Evolutionary conservation across 2,888 invertebrate genomes (phyloP), one percentile per base, ranked within the genome.

Genomic region (Pristionchus maxplancki): DNA sequence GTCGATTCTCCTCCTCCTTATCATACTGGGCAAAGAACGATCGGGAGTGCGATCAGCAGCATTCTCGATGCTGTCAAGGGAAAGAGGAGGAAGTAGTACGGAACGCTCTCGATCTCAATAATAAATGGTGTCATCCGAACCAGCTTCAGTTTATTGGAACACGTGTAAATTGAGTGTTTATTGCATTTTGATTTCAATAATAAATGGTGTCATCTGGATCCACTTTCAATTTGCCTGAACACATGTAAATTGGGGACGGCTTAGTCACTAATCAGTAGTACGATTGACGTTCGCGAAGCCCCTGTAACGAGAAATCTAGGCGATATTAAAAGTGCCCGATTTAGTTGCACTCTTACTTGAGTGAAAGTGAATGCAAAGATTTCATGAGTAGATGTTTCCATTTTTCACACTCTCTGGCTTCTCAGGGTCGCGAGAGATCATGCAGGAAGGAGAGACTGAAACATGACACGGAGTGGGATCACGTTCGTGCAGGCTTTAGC

Each of bases 61-160:
- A 53, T 83, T 83, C 31, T 83, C 34, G 53, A 50, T 11, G 82
- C 82, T 2, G 82, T 83, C 20, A 83, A 58, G 6, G 82, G 82
- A 50, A 44, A 44, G 44, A 81, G 48, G 24, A 81, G 50, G 78
- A 78, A 78, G n/a, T 44, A 78, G 78, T 13, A 8, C 48, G 0
- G 4, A 1, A 13, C 11, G n/a, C 4, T 28, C 44, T 37, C 37
- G 37, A 37, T 71, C 20, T 34, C 20, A 17, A 37, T 37, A 37
- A 64, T 64, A 64, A 64, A 64, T 9, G 31, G 11, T 44, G 44
- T 24, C 53, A 58, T 58, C 24, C 13, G 53, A 24, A 4, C 53
- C 24, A 58, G 15, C 20, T 13, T 58, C 20, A 11, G 53, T 15
- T 20, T 17, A 20, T 4, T 17, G 4, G 53, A 4, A 58, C 53